Evolutionary conservation across 2,888 invertebrate species (phyloP).

Genomic region (Stratiomys singularior): DNA sequence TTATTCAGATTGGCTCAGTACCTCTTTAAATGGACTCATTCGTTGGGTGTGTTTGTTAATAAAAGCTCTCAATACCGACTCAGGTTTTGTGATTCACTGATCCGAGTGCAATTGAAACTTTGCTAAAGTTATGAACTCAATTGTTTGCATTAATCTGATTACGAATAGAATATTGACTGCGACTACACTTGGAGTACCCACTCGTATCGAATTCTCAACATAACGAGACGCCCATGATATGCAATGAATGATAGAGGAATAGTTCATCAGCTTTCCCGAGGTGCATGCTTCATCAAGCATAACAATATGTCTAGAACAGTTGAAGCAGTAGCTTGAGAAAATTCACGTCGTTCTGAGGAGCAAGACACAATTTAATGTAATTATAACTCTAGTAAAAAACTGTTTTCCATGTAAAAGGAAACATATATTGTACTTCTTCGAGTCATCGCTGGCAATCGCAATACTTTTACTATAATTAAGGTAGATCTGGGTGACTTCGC

Average conservation of each 20-base stretch:
- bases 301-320: slow-evolving; percentile 12
- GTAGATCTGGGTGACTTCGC: too few species aligned
- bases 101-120: slow-evolving; percentile 33
- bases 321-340: slow-evolving; percentile 25
- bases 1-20: background rate
- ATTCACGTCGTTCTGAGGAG: background rate
- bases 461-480: too few species aligned
- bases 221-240: background rate
- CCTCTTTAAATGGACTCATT: slow-evolving; percentile 10
- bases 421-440: too few species aligned
- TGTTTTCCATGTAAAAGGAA: slow-evolving; percentile 9
- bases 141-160: slow-evolving; percentile 41
- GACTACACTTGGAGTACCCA: background rate
- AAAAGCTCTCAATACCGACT: slow-evolving; percentile 20
- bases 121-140: slow-evolving; percentile 35
- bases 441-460: too few species aligned
- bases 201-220: slow-evolving; percentile 15
- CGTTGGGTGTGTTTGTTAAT: slow-evolving; percentile 8
- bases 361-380: background rate
- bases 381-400: background rate
- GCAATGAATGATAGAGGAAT: slow-evolving; percentile 8
- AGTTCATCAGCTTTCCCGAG: background rate
- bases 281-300: background rate
- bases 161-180: slow-evolving; percentile 35
- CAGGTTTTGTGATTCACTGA: slow-evolving; percentile 17